Conservation (phyloP, 2,797 vertebrate genomes). For the Coluber constrictor region DNA sequence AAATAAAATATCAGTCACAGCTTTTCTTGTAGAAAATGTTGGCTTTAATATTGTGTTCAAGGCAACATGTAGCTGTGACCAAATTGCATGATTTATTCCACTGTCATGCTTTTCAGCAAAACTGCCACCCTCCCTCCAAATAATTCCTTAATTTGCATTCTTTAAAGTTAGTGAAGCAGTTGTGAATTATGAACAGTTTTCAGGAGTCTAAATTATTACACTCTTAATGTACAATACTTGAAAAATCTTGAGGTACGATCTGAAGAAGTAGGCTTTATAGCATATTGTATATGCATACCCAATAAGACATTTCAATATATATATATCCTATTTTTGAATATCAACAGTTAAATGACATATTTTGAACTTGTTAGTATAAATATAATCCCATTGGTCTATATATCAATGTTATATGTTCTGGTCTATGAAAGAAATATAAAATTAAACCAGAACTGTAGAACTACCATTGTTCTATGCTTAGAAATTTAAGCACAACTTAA, state of each 20-base stretch:
- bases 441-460: not conserved
- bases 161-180: not conserved
- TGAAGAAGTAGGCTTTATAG: not conserved
- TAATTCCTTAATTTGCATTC: not conserved
- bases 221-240: not conserved
- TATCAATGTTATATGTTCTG: not conserved
- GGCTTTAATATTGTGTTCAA: slow-evolving; percentile 21
- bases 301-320: not conserved
- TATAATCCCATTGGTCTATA: not conserved
- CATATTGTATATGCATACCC: not conserved
- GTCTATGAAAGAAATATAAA: not conserved
- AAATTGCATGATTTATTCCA: slow-evolving; percentile 7
- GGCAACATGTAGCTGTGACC: slow-evolving; percentile 16
- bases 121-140: not conserved
- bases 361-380: not conserved
- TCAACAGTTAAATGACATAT: not conserved
- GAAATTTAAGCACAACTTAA: not conserved
- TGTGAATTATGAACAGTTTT: not conserved
- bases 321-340: not conserved
- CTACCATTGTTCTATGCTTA: not conserved
- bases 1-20: slow-evolving; percentile 28
- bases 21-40: slow-evolving; percentile 18
- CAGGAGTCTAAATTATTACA: not conserved
- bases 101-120: not conserved
- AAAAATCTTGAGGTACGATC: not conserved